These are phyloP conservation scores for Sciurus vulgaris DNA, from an alignment of 2,797 vertebrate species.

Conservation along the genomic window DNA sequence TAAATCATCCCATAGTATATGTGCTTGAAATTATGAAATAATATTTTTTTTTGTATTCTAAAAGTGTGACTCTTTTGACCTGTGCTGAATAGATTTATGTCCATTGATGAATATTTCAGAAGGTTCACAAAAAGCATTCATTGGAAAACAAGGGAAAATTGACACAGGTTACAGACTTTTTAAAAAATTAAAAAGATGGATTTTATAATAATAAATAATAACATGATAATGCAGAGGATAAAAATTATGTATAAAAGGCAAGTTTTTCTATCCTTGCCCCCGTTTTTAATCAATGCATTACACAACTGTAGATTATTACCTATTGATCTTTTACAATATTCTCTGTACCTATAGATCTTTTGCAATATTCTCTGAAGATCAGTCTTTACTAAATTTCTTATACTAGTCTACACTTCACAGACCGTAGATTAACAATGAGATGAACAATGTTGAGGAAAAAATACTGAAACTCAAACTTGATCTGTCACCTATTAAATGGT, in stretches of 20 bases:
- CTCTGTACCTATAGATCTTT: not conserved
- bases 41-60: constrained; percentile 33
- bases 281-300: not conserved
- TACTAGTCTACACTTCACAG: not conserved
- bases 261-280: not conserved
- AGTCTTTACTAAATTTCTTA: not conserved
- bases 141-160: not conserved
- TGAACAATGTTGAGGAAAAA: not conserved
- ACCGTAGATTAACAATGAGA: not conserved
- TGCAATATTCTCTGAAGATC: not conserved
- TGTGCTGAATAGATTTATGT: not conserved
- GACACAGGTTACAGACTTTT: not conserved
- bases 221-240: not conserved
- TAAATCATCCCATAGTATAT: not conserved
- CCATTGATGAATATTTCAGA: not conserved
- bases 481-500: not conserved
- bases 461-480: not conserved
- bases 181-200: not conserved
- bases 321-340: not conserved
- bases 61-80: not conserved
- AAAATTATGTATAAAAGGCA: not conserved
- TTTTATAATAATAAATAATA: not conserved
- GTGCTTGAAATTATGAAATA: not conserved
- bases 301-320: not conserved
- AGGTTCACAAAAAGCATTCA: constrained; percentile 20